Percentiles rank a stretch among this genome's conserved stretches.
Conservation (phyloP, 35 echinoderm and acorn worm species). For the Patiria miniata region DNA sequence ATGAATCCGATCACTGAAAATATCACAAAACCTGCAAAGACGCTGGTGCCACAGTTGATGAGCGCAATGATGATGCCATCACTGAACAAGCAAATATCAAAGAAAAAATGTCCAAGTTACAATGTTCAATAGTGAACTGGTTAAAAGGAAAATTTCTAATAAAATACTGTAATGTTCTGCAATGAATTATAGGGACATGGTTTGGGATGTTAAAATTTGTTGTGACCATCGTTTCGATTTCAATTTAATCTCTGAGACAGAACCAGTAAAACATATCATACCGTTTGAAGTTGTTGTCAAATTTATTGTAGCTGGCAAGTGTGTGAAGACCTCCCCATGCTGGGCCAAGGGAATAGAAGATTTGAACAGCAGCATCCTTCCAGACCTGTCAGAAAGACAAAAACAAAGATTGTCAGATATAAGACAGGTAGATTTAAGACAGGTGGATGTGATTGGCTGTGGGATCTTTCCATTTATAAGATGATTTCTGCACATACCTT, state of each 20-base stretch:
- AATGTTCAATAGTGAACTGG: not conserved
- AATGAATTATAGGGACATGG: too few species aligned
- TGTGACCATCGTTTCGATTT: too few species aligned
- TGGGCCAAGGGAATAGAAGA: constrained; percentile 82
- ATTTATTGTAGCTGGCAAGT: constrained; percentile 80
- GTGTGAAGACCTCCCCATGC: constrained; percentile 78
- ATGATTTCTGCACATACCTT: constrained; percentile 30
- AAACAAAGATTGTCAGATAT: not conserved
- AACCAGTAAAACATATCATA: not conserved
- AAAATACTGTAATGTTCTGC: too few species aligned
- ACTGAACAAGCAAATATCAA: constrained; percentile 28
- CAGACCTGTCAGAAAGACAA: constrained; percentile 60
- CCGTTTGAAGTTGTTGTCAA: constrained; percentile 77
- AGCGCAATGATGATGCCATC: constrained; percentile 90
- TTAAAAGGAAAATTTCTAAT: too few species aligned
- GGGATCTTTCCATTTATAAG: not conserved
- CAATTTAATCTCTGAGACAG: too few species aligned
- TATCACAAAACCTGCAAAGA: constrained; percentile 94
- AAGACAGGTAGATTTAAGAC: not conserved
- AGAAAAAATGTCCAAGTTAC: not conserved
- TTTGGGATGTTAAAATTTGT: too few species aligned
- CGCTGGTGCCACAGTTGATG: constrained; percentile 80
- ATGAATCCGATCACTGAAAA: constrained; percentile 91
- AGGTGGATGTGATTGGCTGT: not conserved
- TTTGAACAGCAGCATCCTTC: constrained; percentile 86